These are phyloP conservation scores for Lytechinus variegatus DNA, from an alignment of 35 echinoderm and acorn worm species.

Conservation along the genomic window DNA sequence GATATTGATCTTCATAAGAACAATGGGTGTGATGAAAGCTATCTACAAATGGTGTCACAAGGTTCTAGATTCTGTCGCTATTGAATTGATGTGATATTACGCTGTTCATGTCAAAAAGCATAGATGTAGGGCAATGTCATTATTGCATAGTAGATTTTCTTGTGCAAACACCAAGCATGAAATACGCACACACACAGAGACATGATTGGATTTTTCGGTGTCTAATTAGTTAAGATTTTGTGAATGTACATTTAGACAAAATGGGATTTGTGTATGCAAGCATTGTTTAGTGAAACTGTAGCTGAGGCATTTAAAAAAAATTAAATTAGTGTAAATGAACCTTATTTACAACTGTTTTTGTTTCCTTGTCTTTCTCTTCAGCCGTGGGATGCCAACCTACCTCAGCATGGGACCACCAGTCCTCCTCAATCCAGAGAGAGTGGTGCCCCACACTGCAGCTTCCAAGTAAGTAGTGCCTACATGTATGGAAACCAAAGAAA, in stretches of 20 bases:
- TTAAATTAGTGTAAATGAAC: background rate
- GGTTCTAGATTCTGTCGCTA: background rate
- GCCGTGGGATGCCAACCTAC: constrained; percentile 88
- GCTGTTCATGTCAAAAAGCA: background rate
- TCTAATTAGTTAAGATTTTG: no score
- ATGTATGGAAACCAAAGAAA: background rate
- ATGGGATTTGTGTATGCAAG: background rate
- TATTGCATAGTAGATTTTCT: no score
- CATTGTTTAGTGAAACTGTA: background rate
- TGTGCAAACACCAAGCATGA: no score
- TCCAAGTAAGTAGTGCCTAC: constrained; percentile 78
- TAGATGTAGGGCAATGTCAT: background rate
- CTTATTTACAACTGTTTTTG: background rate
- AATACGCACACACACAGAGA: no score
- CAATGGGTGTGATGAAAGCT: background rate
- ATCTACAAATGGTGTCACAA: background rate
- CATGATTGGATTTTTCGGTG: no score
- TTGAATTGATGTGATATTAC: background rate
- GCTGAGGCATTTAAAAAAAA: background rate
- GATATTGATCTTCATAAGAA: background rate
- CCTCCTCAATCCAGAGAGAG: constrained; percentile 93
- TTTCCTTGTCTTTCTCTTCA: constrained; percentile 53
- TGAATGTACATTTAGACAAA: no score
- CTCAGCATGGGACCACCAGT: constrained; percentile 96
- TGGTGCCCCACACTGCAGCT: constrained; percentile 86